phyloP scores from a whole-genome alignment of 2,888 invertebrate species.

The Philereme vetulata region DNA sequence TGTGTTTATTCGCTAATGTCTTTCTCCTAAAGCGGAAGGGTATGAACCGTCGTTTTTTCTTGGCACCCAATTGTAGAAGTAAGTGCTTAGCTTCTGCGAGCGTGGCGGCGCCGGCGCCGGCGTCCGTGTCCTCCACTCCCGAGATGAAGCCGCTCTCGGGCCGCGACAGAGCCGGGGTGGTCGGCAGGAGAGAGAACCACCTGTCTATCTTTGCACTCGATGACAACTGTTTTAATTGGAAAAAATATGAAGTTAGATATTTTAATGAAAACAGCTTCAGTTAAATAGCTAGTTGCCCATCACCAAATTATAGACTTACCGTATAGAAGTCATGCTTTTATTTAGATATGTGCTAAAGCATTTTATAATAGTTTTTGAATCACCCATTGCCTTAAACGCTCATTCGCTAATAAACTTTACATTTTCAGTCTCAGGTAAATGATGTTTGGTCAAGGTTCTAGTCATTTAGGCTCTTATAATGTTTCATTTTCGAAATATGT shows the following conservation, averaged over 20 bases:
- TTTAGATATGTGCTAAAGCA: too few species aligned
- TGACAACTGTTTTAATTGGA: conserved; percentile 83
- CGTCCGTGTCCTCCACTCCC: conserved; percentile 84
- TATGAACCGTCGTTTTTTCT: conserved; percentile 87
- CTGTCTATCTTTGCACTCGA: conserved; percentile 91
- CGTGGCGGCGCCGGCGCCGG: conserved; percentile 82
- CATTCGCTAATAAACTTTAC: too few species aligned
- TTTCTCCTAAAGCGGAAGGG: conserved; percentile 89
- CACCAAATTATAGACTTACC: neutral
- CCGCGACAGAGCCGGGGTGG: conserved; percentile 85
- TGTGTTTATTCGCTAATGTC: conserved; percentile 84
- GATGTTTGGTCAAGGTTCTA: too few species aligned
- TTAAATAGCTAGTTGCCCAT: neutral
- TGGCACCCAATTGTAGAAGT: conserved; percentile 87
- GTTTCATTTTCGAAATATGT: too few species aligned
- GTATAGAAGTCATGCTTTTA: neutral
- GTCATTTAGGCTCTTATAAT: too few species aligned
- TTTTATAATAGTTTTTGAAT: too few species aligned
- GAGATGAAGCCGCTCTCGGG: conserved; percentile 92
- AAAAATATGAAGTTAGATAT: conserved; percentile 17
- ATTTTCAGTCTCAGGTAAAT: too few species aligned
- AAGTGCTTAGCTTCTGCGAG: conserved; percentile 87
- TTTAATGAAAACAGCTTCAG: too few species aligned
- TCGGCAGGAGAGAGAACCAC: conserved; percentile 89
- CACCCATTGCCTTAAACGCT: too few species aligned